Evolutionary conservation across 2,888 invertebrate species (phyloP).

Genomic region (Globia sparganii): DNA sequence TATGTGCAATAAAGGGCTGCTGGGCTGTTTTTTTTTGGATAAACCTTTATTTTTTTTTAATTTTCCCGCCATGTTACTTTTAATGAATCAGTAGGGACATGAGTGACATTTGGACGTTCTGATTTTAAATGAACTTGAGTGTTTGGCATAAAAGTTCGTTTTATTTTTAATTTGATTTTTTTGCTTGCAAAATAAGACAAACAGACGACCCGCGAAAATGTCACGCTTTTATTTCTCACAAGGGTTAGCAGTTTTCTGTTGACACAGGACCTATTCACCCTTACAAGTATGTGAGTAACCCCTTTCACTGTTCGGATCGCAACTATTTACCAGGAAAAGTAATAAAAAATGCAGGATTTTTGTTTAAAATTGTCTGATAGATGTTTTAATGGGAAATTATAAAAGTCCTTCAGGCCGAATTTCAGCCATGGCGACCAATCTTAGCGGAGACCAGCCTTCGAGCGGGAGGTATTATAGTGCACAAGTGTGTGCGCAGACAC

Average conservation of each 20-base stretch:
- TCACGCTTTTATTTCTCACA: neutral
- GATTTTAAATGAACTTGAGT: slow-evolving; percentile 6
- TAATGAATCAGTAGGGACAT: slow-evolving; percentile 16
- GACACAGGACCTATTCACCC: neutral
- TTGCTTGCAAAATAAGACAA: neutral
- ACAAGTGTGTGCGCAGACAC: no score
- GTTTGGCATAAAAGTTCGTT: slow-evolving; percentile 5
- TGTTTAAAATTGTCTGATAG: neutral
- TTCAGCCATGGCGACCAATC: no score
- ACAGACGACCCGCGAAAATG: neutral
- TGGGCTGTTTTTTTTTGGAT: neutral
- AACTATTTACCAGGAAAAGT: neutral
- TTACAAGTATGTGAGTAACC: neutral
- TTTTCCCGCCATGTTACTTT: slow-evolving; percentile 2
- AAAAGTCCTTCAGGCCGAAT: no score
- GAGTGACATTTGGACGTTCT: slow-evolving; percentile 10
- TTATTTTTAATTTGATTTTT: slow-evolving; percentile 12
- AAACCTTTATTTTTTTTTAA: neutral
- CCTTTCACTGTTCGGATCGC: neutral
- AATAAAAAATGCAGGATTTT: neutral
- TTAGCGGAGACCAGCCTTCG: no score
- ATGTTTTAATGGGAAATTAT: no score
- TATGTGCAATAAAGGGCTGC: neutral
- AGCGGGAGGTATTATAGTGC: no score
- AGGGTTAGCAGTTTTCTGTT: neutral